These are phyloP conservation scores for Entomyzon cyanotis DNA, from an alignment of 2,113 vertebrate species.

Conservation along the genomic window DNA sequence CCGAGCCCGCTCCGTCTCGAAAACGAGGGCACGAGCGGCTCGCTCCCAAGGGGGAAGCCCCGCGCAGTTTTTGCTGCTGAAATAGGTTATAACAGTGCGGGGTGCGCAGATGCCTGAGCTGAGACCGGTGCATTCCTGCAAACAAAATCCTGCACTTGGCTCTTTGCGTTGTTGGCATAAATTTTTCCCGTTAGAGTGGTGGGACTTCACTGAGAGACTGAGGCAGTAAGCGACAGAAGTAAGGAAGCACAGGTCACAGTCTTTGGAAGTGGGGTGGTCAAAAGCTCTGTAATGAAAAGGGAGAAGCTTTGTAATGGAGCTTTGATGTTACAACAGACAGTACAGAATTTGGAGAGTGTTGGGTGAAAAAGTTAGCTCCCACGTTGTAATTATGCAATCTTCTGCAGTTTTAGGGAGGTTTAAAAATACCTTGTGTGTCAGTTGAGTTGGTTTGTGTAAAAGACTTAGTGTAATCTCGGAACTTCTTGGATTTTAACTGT, in stretches of 20 bases:
- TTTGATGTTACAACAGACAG: not conserved
- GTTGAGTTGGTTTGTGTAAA: not conserved
- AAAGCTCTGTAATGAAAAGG: not conserved
- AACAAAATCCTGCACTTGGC: fast-evolving
- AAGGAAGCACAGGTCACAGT: fast-evolving
- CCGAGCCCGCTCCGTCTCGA: not conserved
- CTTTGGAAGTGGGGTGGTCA: not conserved
- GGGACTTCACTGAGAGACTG: not conserved
- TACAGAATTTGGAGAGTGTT: not conserved
- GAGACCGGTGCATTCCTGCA: not conserved
- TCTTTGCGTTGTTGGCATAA: fast-evolving
- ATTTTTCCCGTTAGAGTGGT: not conserved
- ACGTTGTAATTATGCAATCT: not conserved
- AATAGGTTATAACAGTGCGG: not conserved
- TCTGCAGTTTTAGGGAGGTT: not conserved
- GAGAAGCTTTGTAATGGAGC: not conserved
- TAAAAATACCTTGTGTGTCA: not conserved
- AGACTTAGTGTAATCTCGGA: not conserved
- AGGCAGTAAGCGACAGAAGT: not conserved
- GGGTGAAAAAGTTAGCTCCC: slow-evolving; percentile 13
- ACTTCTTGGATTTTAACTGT: not conserved
- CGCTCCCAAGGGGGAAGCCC: fast-evolving
- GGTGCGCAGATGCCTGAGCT: not conserved
- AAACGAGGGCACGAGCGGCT: not conserved
- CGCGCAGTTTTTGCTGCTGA: not conserved